Conservation (phyloP, 2,797 vertebrate species). For the Coilia nasus region DNA sequence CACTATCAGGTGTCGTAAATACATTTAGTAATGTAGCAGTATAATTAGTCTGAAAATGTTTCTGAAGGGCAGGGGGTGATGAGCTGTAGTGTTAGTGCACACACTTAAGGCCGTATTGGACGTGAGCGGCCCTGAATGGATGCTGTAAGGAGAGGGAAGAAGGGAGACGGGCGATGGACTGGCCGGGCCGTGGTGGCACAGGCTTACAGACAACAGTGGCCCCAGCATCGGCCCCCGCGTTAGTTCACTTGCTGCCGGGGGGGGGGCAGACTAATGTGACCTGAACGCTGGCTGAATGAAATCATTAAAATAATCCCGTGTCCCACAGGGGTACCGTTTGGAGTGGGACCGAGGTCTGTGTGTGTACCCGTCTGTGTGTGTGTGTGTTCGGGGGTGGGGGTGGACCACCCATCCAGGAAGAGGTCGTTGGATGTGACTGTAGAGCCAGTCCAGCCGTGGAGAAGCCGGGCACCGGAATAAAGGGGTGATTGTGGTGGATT, state of each 20-base stretch:
- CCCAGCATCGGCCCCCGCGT: constrained; percentile 19
- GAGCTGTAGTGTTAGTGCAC: neutral
- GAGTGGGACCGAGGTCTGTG: neutral
- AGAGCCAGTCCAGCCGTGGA: constrained; percentile 3
- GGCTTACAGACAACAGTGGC: constrained; percentile 32
- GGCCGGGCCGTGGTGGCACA: constrained; percentile 25
- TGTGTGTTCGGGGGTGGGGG: neutral
- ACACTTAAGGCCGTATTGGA: neutral
- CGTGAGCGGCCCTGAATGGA: neutral
- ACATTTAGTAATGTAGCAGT: neutral
- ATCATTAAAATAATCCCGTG: constrained; percentile 74
- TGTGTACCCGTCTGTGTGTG: neutral
- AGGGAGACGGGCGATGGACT: neutral
- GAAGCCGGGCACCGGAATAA: constrained; percentile 20
- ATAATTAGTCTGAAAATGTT: neutral
- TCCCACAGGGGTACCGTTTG: constrained; percentile 38
- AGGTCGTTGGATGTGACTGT: constrained; percentile 32
- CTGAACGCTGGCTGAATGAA: constrained; percentile 70
- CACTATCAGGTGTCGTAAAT: neutral
- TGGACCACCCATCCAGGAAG: constrained; percentile 52
- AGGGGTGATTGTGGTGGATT: constrained; percentile 38
- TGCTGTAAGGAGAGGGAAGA: neutral
- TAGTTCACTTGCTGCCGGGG: constrained; percentile 39
- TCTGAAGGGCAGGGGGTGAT: neutral
- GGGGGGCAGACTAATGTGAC: constrained; percentile 61